Conservation (phyloP, 2,888 invertebrate genomes). For the Mythimna impura region DNA sequence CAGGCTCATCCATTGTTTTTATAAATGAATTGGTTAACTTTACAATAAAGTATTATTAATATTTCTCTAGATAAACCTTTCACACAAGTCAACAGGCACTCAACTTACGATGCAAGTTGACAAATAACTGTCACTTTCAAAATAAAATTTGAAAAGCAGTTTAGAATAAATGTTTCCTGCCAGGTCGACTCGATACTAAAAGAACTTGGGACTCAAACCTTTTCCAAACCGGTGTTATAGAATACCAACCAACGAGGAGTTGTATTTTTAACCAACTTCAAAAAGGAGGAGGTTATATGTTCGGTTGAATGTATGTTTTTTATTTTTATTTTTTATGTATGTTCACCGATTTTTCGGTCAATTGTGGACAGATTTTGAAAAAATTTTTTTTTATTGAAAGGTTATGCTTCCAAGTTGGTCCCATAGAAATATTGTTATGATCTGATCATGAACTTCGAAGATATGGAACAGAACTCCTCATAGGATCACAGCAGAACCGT, state of each 20-base stretch:
- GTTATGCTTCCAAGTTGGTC: too few relatives aligned
- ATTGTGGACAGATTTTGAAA: too few relatives aligned
- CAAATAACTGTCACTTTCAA: constrained; percentile 26
- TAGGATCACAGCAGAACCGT: too few relatives aligned
- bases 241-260: not conserved
- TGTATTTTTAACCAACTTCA: too few relatives aligned
- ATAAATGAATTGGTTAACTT: constrained; percentile 1
- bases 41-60: constrained; percentile 13
- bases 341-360: too few relatives aligned
- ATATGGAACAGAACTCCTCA: too few relatives aligned
- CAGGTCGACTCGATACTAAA: not conserved
- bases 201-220: not conserved
- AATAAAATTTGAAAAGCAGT: constrained; percentile 18
- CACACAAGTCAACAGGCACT: constrained; percentile 16
- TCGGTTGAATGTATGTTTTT: too few relatives aligned
- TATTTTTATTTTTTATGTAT: too few relatives aligned
- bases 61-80: constrained; percentile 7
- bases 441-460: too few relatives aligned
- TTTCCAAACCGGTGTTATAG: not conserved
- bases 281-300: too few relatives aligned
- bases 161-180: constrained; percentile 22
- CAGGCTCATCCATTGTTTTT: constrained; percentile 41
- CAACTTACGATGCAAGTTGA: not conserved
- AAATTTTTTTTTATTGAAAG: too few relatives aligned
- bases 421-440: too few relatives aligned